Evolutionary conservation across 2,888 invertebrate species (phyloP).

Genomic region (Drosophila mulleri): DNA sequence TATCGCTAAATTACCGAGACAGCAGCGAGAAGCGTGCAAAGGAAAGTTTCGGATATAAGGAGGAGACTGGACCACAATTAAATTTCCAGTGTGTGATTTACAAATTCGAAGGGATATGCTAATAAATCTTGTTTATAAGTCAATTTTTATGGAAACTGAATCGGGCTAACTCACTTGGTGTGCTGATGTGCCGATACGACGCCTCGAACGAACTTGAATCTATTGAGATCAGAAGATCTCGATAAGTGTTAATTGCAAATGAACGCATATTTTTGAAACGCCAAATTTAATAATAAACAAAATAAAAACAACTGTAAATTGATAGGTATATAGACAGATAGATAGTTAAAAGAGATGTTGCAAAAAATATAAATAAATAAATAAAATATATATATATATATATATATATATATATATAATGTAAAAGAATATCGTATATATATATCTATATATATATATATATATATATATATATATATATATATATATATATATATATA

Average conservation of each 20-base stretch:
- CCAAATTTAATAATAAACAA: conserved; percentile 18
- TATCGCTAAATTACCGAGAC: conserved; percentile 29
- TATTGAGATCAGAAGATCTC: conserved; percentile 35
- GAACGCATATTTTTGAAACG: conserved; percentile 18
- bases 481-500: no score
- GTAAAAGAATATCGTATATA: no score
- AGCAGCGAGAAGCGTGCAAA: conserved; percentile 32
- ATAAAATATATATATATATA: no score
- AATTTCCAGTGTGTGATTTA: conserved; percentile 42
- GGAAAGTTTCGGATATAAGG: conserved; percentile 25
- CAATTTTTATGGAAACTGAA: conserved; percentile 64
- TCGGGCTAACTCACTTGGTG: conserved; percentile 43
- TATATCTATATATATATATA: no score
- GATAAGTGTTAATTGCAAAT: conserved; percentile 58
- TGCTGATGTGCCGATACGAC: conserved; percentile 39
- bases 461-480: not conserved
- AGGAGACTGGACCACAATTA: not conserved
- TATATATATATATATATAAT: no score
- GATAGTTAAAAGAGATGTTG: not conserved
- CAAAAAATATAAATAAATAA: not conserved
- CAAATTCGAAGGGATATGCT: conserved; percentile 59
- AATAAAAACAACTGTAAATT: not conserved
- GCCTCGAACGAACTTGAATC: conserved; percentile 9
- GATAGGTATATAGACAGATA: not conserved
- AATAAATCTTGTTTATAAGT: conserved; percentile 73